Percentiles rank a stretch among this genome's conserved stretches.
Evolutionary conservation across 2,797 vertebrate species (phyloP).

Genomic region (Pseudochirops corinnae): DNA sequence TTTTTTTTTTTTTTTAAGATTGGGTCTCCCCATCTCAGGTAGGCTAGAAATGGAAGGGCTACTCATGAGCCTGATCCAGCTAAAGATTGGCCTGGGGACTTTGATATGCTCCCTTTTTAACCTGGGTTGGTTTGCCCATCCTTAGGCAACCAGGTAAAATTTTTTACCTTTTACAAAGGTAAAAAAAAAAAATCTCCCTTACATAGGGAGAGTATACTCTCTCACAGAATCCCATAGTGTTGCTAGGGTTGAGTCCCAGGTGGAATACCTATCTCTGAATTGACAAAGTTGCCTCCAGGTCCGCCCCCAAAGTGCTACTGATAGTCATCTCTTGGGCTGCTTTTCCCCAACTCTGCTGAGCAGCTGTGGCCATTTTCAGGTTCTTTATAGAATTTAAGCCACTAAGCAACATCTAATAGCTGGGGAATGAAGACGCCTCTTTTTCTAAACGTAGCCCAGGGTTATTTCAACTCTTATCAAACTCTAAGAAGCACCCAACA

Average conservation of each 20-base stretch:
- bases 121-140: background rate
- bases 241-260: too few species aligned
- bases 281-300: background rate
- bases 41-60: background rate
- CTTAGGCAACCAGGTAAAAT: background rate
- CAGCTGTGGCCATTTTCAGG: background rate
- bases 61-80: background rate
- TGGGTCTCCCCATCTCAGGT: background rate
- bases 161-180: too few species aligned
- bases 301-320: background rate
- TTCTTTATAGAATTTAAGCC: background rate
- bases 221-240: background rate
- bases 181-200: background rate
- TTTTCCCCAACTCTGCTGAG: background rate
- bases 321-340: background rate
- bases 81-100: background rate
- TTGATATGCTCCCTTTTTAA: background rate
- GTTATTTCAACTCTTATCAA: too few species aligned
- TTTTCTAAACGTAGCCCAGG: background rate
- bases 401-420: background rate
- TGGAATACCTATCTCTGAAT: background rate
- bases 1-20: too few species aligned
- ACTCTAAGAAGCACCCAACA: too few species aligned
- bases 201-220: background rate
- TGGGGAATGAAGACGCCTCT: background rate